Evolutionary conservation across 2,797 vertebrate species (phyloP), one percentile per base, ranked within the genome.

Genomic region (Hafferia zeledoni): DNA sequence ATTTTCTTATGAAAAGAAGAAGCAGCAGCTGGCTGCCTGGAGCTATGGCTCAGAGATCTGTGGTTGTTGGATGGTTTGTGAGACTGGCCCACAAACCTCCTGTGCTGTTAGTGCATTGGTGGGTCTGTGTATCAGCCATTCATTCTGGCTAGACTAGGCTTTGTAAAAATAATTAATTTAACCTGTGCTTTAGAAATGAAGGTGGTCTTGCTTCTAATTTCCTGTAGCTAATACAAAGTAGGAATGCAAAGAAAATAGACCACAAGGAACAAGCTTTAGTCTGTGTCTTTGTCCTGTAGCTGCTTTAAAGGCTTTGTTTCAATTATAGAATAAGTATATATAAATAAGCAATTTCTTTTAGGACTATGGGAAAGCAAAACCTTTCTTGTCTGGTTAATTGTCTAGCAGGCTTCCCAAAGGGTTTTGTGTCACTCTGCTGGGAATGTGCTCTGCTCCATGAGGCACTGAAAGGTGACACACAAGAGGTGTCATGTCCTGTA

Each of bases 181-280:
- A 79, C 56, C 46, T 80, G 17, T 60, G 41, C 93, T 91, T 91
- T 94, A 85, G 82, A 86, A 96, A 92, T 55, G 5, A 80, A 80
- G 77, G 90, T 92, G 74, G 88, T 81, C 91, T 87, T 64, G 22
- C 53, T 94, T 80, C 81, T 78, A 56, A 90, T 87, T 95, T 92
- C 65, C 70, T 79, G 50, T 43, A 85, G 55, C 70, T 57, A 77
- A 65, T 64, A 56, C 49, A 59, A 87, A 84, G 41, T 30, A 74
- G 35, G 71, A 80, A 88, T 50, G 41, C n/a, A 70, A 78, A 55
- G 67, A 83, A 85, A 78, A 64, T 27, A 68, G 63, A 41, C 39
- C 17, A 65, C 2, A 1, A 50, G 41, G 52, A 88, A 24, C 44
- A 72, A 67, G 56, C 17, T 79, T 81, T 30, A 60, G 47, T 55